A percentile compares a stretch with the other conserved stretches of the same genome.
These are phyloP conservation scores for Agriopis aurantiaria DNA, from an alignment of 2,888 invertebrate species.

Conservation along the genomic window DNA sequence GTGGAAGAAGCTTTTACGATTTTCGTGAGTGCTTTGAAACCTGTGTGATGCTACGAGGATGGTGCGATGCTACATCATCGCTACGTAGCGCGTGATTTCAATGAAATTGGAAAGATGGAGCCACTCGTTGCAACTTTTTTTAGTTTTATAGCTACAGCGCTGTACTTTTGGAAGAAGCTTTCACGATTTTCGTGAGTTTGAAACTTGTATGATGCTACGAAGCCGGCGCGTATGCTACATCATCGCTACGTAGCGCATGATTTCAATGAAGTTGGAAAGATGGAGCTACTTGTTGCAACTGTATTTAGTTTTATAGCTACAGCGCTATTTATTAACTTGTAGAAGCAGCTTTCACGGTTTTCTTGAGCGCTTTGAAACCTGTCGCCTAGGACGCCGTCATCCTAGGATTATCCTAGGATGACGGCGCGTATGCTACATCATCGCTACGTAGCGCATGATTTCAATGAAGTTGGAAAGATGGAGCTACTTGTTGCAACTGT, in stretches of 20 bases:
- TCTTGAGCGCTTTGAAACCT: not conserved
- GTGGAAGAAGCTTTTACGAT: not conserved
- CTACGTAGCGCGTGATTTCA: too few relatives aligned
- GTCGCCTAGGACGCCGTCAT: too few relatives aligned
- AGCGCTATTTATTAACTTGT: not conserved
- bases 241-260: too few relatives aligned
- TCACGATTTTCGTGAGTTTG: not conserved
- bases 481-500: not conserved
- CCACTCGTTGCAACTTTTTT: not conserved
- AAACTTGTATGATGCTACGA: not conserved
- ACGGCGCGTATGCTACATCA: not conserved
- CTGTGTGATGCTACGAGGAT: not conserved
- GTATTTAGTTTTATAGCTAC: not conserved
- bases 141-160: not conserved
- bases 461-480: not conserved
- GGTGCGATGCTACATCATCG: not conserved
- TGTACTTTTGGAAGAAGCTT: not conserved
- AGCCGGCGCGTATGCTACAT: not conserved
- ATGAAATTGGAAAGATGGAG: not conserved
- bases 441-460: too few relatives aligned
- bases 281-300: not conserved
- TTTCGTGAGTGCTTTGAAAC: not conserved
- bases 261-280: not conserved
- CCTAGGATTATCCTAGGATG: not conserved
- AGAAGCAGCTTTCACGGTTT: not conserved